Conservation (phyloP, 2,888 invertebrate genomes). For the Heliconius ethilla region DNA sequence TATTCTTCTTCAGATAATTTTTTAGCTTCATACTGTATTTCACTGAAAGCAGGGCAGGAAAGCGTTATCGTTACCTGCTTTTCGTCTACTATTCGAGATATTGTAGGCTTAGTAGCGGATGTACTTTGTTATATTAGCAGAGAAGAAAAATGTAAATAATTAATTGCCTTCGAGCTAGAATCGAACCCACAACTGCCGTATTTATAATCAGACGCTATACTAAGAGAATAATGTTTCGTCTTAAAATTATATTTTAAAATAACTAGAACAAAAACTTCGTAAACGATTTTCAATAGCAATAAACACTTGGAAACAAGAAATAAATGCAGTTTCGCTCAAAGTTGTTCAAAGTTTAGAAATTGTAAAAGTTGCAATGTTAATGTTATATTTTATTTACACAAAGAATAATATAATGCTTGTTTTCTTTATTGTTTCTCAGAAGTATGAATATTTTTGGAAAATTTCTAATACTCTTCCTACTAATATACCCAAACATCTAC, state of each 20-base stretch:
- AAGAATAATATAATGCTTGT: not conserved
- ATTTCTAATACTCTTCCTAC: too few species aligned
- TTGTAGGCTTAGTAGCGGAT: not conserved
- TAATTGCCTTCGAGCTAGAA: too few species aligned
- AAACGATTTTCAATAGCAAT: slow-evolving; percentile 8
- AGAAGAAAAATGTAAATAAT: too few species aligned
- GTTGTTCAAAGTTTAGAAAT: slow-evolving; percentile 2
- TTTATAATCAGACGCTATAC: not conserved
- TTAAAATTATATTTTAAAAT: not conserved
- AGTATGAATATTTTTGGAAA: not conserved
- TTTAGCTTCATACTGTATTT: too few species aligned
- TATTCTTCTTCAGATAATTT: too few species aligned
- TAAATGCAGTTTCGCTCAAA: not conserved
- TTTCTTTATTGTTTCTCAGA: not conserved
- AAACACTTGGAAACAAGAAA: slow-evolving; percentile 13
- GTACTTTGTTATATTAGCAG: too few species aligned
- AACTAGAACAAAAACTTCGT: not conserved
- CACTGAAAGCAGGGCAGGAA: too few species aligned
- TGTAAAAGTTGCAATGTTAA: slow-evolving; percentile 15
- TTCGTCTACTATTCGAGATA: not conserved
- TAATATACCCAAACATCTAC: too few species aligned
- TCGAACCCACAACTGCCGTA: not conserved
- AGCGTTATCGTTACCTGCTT: too few species aligned
- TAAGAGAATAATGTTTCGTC: not conserved
- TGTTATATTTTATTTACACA: slow-evolving; percentile 13